phyloP scores from a whole-genome alignment of 2,113 vertebrate species.

The Sciurus niger region DNA sequence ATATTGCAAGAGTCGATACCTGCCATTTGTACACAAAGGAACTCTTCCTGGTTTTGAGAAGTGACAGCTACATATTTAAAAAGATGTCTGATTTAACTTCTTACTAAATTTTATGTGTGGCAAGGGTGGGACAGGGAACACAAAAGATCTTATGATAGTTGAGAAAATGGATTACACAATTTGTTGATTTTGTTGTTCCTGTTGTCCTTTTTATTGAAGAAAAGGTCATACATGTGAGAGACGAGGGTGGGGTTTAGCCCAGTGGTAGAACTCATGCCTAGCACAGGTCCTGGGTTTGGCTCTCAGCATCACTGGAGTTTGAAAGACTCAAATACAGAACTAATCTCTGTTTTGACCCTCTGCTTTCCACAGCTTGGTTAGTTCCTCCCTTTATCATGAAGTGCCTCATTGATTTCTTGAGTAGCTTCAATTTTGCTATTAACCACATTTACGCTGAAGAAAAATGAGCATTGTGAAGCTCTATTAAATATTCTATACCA shows the following conservation, averaged over 20 bases:
- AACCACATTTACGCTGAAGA: neutral
- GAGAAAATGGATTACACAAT: constrained; percentile 18
- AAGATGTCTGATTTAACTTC: neutral
- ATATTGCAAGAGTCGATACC: neutral
- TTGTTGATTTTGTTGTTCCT: neutral
- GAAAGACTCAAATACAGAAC: neutral
- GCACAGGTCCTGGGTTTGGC: neutral
- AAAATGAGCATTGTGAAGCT: neutral
- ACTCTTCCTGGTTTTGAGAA: neutral
- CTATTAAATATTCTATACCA: neutral
- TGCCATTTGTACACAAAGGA: neutral
- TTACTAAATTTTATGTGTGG: neutral
- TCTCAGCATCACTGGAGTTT: neutral
- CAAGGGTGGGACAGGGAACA: neutral
- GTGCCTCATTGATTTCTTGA: constrained; percentile 37
- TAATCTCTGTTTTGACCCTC: neutral
- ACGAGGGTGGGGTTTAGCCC: neutral
- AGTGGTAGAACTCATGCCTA: no score
- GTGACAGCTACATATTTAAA: neutral
- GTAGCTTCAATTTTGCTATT: constrained; percentile 16
- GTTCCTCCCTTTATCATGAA: constrained; percentile 41
- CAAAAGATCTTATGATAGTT: constrained; percentile 7
- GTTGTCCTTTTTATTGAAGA: neutral
- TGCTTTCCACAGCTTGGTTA: neutral
- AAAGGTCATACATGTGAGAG: neutral